phyloP scores from a whole-genome alignment of 92 coral and sea anemone species.

The Heliopora coerulea region DNA sequence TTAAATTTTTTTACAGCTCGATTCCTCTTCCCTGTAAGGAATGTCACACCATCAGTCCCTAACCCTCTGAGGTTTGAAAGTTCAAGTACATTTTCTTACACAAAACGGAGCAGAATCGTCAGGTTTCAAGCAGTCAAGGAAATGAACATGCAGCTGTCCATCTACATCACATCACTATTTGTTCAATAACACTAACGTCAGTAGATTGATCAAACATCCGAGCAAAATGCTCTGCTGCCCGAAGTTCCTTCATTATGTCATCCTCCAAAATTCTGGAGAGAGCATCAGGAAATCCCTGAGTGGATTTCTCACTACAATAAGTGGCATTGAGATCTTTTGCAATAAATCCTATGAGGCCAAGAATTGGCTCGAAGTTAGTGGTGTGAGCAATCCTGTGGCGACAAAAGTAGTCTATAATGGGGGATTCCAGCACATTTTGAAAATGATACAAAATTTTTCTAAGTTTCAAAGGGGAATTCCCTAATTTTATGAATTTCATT shows the following conservation, averaged over 20 bases:
- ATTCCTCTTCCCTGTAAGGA: slow-evolving; percentile 35
- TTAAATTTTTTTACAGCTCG: slow-evolving; percentile 8
- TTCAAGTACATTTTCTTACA: too few relatives aligned
- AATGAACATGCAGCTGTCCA: neutral
- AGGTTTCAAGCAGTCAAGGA: too few relatives aligned
- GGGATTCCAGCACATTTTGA: too few relatives aligned
- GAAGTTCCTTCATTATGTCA: slow-evolving; percentile 25
- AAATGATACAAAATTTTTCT: too few relatives aligned
- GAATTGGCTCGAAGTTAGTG: slow-evolving; percentile 43
- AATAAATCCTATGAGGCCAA: slow-evolving; percentile 23
- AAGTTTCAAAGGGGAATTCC: too few relatives aligned
- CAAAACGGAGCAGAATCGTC: too few relatives aligned
- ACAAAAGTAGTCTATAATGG: too few relatives aligned
- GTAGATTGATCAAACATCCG: slow-evolving; percentile 42
- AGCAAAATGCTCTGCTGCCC: slow-evolving; percentile 19
- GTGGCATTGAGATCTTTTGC: slow-evolving; percentile 39
- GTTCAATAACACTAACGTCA: neutral
- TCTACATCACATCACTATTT: too few relatives aligned
- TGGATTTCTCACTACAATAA: slow-evolving; percentile 32
- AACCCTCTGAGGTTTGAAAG: neutral
- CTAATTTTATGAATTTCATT: too few relatives aligned
- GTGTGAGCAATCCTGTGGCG: slow-evolving; percentile 35
- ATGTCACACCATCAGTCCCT: slow-evolving; percentile 40
- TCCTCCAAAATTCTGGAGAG: slow-evolving; percentile 11
- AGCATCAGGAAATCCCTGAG: slow-evolving; percentile 40